Conservation (phyloP, 37 sponge, comb jelly and placozoan genomes). For the Eunapius fragilis region DNA sequence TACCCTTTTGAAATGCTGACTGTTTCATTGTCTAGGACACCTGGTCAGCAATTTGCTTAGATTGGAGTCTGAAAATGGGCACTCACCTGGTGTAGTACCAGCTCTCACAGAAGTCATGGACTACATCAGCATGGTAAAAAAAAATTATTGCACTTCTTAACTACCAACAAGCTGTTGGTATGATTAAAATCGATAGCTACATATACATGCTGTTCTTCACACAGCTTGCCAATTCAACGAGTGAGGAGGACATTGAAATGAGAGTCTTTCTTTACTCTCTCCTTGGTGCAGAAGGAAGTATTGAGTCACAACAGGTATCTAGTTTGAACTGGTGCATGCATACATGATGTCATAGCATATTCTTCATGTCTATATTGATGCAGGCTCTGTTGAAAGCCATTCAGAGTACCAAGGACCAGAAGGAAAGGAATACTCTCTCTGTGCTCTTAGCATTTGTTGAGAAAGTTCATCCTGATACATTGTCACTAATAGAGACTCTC, state of each 20-base stretch:
- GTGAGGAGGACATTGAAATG: conserved; percentile 13
- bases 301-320: conserved; percentile 34
- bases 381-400: conserved; percentile 12
- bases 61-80: conserved; percentile 39
- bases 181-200: too few species aligned
- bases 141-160: not conserved
- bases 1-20: too few species aligned
- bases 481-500: not conserved
- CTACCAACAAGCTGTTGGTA: too few species aligned
- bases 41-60: conserved; percentile 21
- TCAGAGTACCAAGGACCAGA: not conserved
- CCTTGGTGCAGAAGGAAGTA: conserved; percentile 32
- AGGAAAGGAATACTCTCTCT: conserved; percentile 7
- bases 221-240: too few species aligned
- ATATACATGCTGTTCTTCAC: too few species aligned
- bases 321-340: too few species aligned
- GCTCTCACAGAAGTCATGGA: conserved; percentile 17
- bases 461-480: conserved; percentile 7
- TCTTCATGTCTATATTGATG: not conserved
- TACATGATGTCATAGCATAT: too few species aligned
- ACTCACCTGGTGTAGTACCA: conserved; percentile 26
- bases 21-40: too few species aligned
- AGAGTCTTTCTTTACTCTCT: conserved; percentile 40
- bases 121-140: conserved; percentile 26
- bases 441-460: not conserved